phyloP scores from a whole-genome alignment of 1,140 invertebrate species.

The Solen grandis region DNA sequence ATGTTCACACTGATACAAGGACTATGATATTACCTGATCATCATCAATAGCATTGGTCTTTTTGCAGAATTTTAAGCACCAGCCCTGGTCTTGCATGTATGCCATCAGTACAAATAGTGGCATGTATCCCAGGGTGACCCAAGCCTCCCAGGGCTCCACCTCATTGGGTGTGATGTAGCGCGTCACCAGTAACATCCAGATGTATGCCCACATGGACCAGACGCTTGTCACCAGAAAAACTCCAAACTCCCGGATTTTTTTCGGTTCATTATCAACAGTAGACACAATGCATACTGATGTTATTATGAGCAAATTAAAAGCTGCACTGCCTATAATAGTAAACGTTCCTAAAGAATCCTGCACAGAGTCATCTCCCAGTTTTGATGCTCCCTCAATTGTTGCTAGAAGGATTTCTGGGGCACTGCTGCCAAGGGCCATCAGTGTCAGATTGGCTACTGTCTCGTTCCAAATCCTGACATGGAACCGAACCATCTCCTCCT shows the following conservation, averaged over 20 bases:
- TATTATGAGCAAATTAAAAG: constrained; percentile 82
- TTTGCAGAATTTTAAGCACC: constrained; percentile 62
- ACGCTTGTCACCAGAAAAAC: constrained; percentile 81
- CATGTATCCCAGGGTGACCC: constrained; percentile 84
- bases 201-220: constrained; percentile 82
- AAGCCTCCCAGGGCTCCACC: constrained; percentile 83
- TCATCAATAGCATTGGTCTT: constrained; percentile 23
- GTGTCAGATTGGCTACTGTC: constrained; percentile 83
- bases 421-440: constrained; percentile 83
- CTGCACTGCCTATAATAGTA: constrained; percentile 83
- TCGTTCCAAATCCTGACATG: constrained; percentile 82
- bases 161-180: constrained; percentile 68
- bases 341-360: constrained; percentile 80
- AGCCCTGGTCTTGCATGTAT: constrained; percentile 73
- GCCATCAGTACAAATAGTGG: constrained; percentile 81
- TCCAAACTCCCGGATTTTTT: constrained; percentile 80
- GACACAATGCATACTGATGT: constrained; percentile 78
- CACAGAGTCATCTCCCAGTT: constrained; percentile 66
- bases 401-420: constrained; percentile 83
- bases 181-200: constrained; percentile 80
- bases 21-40: constrained; percentile 51
- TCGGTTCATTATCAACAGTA: constrained; percentile 69
- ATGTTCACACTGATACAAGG: no score
- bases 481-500: constrained; percentile 68
- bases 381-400: constrained; percentile 79